These are phyloP conservation scores for Calephelis nemesis DNA, from an alignment of 1,140 invertebrate genomes.

Conservation along the genomic window DNA sequence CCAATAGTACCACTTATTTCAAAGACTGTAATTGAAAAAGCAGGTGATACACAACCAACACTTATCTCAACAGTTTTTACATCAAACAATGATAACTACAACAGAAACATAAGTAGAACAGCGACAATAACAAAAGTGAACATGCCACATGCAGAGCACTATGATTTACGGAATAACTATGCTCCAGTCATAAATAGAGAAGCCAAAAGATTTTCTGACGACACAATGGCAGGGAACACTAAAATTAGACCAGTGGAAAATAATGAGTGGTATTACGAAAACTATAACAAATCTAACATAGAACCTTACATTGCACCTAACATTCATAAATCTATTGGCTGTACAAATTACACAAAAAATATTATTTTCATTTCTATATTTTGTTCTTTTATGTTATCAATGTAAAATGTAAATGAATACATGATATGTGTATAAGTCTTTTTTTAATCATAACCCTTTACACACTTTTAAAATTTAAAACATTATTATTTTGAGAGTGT, in stretches of 20 bases:
- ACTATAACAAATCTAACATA: slow-evolving; percentile 86
- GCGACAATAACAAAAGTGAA: slow-evolving; percentile 72
- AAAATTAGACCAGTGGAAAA: slow-evolving; percentile 71
- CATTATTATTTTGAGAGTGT: too few species aligned
- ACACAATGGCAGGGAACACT: slow-evolving; percentile 41
- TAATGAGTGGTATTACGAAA: slow-evolving; percentile 88
- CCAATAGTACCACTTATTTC: slow-evolving; percentile 38
- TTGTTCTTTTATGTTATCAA: slow-evolving; percentile 22
- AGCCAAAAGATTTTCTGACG: slow-evolving; percentile 66
- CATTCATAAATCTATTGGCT: slow-evolving; percentile 45
- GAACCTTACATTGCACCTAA: slow-evolving; percentile 83
- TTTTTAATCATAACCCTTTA: too few species aligned
- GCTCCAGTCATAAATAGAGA: slow-evolving; percentile 66
- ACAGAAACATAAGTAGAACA: slow-evolving; percentile 50
- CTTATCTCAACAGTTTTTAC: slow-evolving; percentile 55
- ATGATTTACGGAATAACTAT: slow-evolving; percentile 53
- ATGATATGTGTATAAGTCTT: background rate
- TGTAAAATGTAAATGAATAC: slow-evolving; percentile 26
- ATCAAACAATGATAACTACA: slow-evolving; percentile 54
- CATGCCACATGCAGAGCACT: slow-evolving; percentile 60
- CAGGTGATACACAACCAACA: slow-evolving; percentile 57
- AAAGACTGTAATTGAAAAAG: slow-evolving; percentile 51
- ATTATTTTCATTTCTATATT: slow-evolving; percentile 21
- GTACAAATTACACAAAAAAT: slow-evolving; percentile 26
- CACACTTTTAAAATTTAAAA: too few species aligned